Evolutionary conservation across 2,113 vertebrate species (phyloP).

Genomic region (Capricornis sumatraensis): DNA sequence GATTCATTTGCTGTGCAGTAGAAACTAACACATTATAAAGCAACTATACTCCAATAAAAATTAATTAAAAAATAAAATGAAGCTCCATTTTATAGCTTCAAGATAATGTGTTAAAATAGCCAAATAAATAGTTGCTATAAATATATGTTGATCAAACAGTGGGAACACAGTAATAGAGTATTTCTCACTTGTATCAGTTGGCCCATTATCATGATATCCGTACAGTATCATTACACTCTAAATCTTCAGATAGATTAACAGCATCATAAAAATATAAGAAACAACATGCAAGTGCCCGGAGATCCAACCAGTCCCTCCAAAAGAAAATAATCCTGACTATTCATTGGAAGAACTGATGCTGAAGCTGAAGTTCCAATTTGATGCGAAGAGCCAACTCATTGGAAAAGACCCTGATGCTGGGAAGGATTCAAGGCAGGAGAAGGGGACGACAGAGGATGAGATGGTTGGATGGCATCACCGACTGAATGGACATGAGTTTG

Average conservation of each 20-base stretch:
- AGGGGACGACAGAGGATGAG: not conserved
- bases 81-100: not conserved
- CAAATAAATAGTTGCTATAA: not conserved
- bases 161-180: not conserved
- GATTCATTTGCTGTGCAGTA: not conserved
- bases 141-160: not conserved
- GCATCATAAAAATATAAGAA: not conserved
- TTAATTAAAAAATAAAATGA: not conserved
- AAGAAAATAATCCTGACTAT: not conserved
- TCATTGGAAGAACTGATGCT: not conserved
- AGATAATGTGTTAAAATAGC: not conserved
- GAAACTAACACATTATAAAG: not conserved
- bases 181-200: not conserved
- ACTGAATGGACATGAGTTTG: not conserved
- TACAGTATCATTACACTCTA: not conserved
- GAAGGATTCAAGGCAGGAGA: not conserved
- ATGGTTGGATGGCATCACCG: not conserved
- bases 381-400: not conserved
- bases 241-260: not conserved
- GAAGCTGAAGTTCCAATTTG: not conserved
- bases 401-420: not conserved
- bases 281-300: not conserved
- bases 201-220: not conserved
- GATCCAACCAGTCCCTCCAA: not conserved
- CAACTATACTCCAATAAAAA: not conserved